These are phyloP conservation scores for Cosmorhoe ocellata DNA, from an alignment of 2,888 invertebrate genomes.

Conservation along the genomic window DNA sequence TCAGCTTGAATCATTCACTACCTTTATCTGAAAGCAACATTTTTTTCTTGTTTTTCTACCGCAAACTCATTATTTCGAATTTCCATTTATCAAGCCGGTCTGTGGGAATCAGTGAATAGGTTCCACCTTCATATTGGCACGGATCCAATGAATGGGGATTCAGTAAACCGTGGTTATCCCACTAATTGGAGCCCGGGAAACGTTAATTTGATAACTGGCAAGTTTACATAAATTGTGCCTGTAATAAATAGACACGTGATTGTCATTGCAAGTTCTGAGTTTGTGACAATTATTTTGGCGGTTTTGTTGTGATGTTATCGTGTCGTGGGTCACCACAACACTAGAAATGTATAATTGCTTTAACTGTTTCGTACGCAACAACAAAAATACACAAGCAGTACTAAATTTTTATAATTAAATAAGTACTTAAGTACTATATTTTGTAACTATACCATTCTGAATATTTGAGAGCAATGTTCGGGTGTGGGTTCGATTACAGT, in stretches of 20 bases:
- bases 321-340: conserved; percentile 9
- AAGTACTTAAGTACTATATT: too few species aligned
- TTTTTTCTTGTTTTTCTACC: conserved; percentile 16
- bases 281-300: conserved; percentile 17
- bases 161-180: conserved; percentile 44
- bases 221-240: conserved; percentile 46
- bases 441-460: too few species aligned
- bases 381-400: too few species aligned
- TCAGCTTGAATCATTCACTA: neutral
- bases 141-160: conserved; percentile 46
- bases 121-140: conserved; percentile 36
- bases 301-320: conserved; percentile 7
- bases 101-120: conserved; percentile 33
- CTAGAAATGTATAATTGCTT: conserved; percentile 11
- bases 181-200: conserved; percentile 54
- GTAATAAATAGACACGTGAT: conserved; percentile 29
- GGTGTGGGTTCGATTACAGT: too few species aligned
- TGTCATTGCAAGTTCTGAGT: conserved; percentile 11
- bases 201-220: conserved; percentile 55
- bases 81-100: conserved; percentile 24
- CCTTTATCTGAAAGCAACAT: neutral
- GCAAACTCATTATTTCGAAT: conserved; percentile 28
- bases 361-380: neutral
- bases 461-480: too few species aligned
- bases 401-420: too few species aligned